Evolutionary conservation across 2,797 vertebrate genomes (phyloP), one percentile per base, ranked within the genome.

Genomic region (Sciurus carolinensis): DNA sequence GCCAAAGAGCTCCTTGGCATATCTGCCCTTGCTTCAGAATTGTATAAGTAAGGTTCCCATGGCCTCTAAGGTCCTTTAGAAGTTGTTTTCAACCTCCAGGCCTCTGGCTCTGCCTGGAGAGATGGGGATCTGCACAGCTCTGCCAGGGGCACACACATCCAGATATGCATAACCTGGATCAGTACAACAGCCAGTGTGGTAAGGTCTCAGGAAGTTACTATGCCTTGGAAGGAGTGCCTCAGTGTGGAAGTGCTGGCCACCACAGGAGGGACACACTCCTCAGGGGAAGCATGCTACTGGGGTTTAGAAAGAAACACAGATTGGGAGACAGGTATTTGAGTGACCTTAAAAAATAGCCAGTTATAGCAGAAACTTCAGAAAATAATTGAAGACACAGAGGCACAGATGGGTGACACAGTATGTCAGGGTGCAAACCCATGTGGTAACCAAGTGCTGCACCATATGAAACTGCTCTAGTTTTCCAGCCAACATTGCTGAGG

Each of bases 141-240:
- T 82, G 30, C n/a, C 39, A 52, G 26, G 18, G 28, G 14, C 10
- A 57, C 44, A 9, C 12, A 42, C 39, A 10, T 64, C 82, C 42
- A 47, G 72, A 30, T 76, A 20, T 84, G 67, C 3, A 0, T 47
- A 36, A 28, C 42, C 33, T 33, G 76, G 33, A 13, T 87, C 73
- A 62, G 36, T 59, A 66, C n/a, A 59, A 22, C 3, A 36, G 7
- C 42, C 0, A 0, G 39, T n/a, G 13, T 86, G 1, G 2, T 18
- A 28, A 26, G 64, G 33, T 73, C 64, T 10, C 7, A 1, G 59
- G 44, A 6, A 20, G 54, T 7, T 54, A 66, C 36, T 86, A 30
- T 59, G 9, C 30, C 7, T 50, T n/a, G 44, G 64, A 52, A 82
- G 69, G 30, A 62, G 26, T 0, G 0, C n/a, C 67, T 90, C 11